These are phyloP conservation scores for Drosophila prolongata DNA, from an alignment of 2,888 invertebrate species.

Conservation along the genomic window DNA sequence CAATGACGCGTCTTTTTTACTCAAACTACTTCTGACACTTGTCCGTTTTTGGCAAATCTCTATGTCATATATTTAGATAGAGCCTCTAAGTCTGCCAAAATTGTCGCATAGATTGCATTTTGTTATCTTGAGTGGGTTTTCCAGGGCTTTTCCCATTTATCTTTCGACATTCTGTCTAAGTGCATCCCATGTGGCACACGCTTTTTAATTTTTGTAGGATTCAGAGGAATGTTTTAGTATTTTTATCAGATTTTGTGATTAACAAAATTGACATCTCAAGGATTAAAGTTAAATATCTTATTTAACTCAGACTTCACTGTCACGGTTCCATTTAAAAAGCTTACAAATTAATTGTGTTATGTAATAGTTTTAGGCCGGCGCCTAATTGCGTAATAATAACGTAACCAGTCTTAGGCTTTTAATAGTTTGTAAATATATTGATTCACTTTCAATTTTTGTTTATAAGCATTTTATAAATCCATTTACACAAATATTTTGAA, in stretches of 20 bases:
- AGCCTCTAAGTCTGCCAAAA: conserved; percentile 21
- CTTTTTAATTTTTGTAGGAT: too few relatives aligned
- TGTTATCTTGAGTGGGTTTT: conserved; percentile 40
- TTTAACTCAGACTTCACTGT: too few relatives aligned
- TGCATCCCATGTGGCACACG: conserved; percentile 13
- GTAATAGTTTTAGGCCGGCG: neutral
- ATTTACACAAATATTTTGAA: too few relatives aligned
- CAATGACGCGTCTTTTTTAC: conserved; percentile 22
- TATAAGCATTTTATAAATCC: too few relatives aligned
- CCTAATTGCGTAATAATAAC: neutral
- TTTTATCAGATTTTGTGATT: too few relatives aligned
- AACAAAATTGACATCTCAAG: too few relatives aligned
- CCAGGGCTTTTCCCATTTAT: neutral
- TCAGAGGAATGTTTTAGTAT: too few relatives aligned
- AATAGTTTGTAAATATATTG: neutral
- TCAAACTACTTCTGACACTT: conserved; percentile 25
- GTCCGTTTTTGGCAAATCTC: conserved; percentile 30
- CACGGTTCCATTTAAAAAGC: too few relatives aligned
- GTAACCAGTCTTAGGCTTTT: too few relatives aligned
- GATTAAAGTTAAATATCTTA: too few relatives aligned
- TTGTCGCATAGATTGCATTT: conserved; percentile 19
- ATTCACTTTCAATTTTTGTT: neutral
- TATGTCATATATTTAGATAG: conserved; percentile 22
- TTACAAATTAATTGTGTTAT: neutral
- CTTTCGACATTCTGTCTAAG: conserved; percentile 7